Evolutionary conservation across 2,797 vertebrate genomes (phyloP).

Genomic region (Malacoctenus gilli): DNA sequence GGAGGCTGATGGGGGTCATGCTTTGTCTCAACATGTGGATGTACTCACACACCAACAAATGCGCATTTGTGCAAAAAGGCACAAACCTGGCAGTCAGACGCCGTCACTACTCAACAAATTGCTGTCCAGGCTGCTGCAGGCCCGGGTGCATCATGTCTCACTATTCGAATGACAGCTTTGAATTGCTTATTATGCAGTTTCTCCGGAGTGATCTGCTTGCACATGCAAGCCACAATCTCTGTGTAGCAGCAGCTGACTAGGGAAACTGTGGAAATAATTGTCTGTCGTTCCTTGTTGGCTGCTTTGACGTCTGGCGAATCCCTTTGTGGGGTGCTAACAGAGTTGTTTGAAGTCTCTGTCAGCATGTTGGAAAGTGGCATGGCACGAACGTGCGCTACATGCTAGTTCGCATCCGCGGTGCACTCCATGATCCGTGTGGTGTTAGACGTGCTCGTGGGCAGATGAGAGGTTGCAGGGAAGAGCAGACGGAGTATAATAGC

Average conservation of each 20-base stretch:
- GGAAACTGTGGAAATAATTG: conserved; percentile 73
- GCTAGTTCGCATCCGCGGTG: conserved; percentile 51
- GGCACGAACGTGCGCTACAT: conserved; percentile 39
- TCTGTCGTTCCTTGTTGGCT: conserved; percentile 71
- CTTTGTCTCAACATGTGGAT: conserved; percentile 55
- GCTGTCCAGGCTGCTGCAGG: conserved; percentile 58
- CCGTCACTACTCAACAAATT: conserved; percentile 72
- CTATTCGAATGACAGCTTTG: conserved; percentile 61
- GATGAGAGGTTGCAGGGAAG: conserved; percentile 37
- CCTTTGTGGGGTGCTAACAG: conserved; percentile 65
- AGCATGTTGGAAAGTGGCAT: conserved; percentile 32
- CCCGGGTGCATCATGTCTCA: conserved; percentile 58
- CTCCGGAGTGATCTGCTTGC: conserved; percentile 69
- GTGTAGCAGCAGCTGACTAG: conserved; percentile 67
- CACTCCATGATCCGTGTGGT: conserved; percentile 22
- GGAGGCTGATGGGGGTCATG: conserved; percentile 27
- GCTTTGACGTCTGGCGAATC: conserved; percentile 65
- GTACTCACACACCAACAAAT: not conserved
- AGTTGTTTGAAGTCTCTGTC: conserved; percentile 70
- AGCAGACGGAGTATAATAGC: conserved; percentile 46
- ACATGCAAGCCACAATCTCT: conserved; percentile 64
- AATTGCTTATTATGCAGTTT: conserved; percentile 73
- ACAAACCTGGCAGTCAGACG: conserved; percentile 63
- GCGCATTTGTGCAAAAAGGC: not conserved
- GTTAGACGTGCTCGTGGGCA: conserved; percentile 43